A percentile compares a stretch with the other conserved stretches of the same genome.
phyloP scores from a whole-genome alignment of 2,797 vertebrate species.

The Halcyon badia region DNA sequence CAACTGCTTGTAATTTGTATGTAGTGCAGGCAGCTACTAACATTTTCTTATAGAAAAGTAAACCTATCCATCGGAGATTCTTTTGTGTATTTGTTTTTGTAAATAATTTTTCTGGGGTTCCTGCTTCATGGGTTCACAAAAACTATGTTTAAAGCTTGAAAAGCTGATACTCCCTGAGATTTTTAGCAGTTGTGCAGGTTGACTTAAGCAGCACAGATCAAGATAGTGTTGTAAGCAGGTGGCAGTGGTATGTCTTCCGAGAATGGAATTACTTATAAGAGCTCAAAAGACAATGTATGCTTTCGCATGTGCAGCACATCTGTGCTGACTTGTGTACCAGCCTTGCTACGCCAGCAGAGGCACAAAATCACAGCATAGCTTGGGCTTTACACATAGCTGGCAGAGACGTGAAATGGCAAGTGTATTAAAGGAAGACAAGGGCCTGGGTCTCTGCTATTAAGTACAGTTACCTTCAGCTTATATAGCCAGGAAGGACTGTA shows the following conservation, averaged over 20 bases:
- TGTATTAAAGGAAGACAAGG: rapidly evolving
- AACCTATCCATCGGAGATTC: background rate
- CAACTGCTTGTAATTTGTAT: background rate
- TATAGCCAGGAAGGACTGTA: rapidly evolving
- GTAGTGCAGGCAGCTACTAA: background rate
- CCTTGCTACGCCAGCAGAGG: rapidly evolving
- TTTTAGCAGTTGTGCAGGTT: background rate
- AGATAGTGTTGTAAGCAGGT: background rate
- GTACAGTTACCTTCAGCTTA: background rate
- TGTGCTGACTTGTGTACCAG: background rate
- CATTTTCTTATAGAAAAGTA: background rate
- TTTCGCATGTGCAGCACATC: rapidly evolving
- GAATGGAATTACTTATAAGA: too few species aligned
- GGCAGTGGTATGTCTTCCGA: background rate
- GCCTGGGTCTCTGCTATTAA: background rate
- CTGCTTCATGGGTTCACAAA: background rate
- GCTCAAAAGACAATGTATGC: rapidly evolving
- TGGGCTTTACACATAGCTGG: background rate
- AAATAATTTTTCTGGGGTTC: background rate
- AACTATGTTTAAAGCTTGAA: background rate
- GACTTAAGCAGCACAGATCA: background rate
- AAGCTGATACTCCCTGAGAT: background rate
- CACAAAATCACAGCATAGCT: background rate
- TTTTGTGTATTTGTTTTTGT: background rate
- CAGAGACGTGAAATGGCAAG: rapidly evolving